These are phyloP conservation scores for Monomorium pharaonis DNA, from an alignment of 1,140 invertebrate species.

Conservation along the genomic window DNA sequence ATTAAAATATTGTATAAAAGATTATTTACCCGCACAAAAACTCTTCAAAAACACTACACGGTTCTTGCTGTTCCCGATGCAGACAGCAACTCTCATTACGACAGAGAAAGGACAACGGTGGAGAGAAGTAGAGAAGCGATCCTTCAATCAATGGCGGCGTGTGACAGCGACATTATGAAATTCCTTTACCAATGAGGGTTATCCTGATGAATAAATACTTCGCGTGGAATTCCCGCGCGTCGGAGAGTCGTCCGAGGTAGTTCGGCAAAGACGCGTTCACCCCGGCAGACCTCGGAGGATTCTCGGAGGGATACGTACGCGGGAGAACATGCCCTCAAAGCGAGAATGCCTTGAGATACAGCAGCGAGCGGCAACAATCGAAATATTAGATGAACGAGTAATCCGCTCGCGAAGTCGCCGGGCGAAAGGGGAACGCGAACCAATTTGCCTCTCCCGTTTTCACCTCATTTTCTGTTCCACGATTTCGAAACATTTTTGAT, in stretches of 20 bases:
- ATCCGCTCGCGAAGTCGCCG: conserved; percentile 44
- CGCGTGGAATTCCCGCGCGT: conserved; percentile 66
- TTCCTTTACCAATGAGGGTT: conserved; percentile 60
- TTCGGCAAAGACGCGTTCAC: conserved; percentile 45
- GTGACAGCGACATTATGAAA: conserved; percentile 73
- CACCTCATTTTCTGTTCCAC: neutral
- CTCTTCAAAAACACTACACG: neutral
- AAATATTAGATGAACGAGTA: conserved; percentile 72
- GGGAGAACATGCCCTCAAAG: conserved; percentile 29
- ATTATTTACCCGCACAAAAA: neutral
- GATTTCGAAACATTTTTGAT: neutral
- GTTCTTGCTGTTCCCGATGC: neutral
- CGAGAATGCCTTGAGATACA: conserved; percentile 13
- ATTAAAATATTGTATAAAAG: neutral
- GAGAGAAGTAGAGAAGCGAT: neutral
- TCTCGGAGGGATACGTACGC: neutral
- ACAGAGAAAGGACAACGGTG: neutral
- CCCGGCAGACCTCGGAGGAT: neutral
- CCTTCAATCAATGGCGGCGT: conserved; percentile 64
- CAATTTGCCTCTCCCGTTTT: neutral
- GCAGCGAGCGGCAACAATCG: conserved; percentile 46
- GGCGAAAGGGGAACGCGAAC: neutral
- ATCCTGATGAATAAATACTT: conserved; percentile 73
- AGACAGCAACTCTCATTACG: conserved; percentile 60
- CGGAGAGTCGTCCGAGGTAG: conserved; percentile 59